Base-by-base conservation (phyloP, 2,888 invertebrate species). In the Peribatodes rhomboidaria region DNA sequence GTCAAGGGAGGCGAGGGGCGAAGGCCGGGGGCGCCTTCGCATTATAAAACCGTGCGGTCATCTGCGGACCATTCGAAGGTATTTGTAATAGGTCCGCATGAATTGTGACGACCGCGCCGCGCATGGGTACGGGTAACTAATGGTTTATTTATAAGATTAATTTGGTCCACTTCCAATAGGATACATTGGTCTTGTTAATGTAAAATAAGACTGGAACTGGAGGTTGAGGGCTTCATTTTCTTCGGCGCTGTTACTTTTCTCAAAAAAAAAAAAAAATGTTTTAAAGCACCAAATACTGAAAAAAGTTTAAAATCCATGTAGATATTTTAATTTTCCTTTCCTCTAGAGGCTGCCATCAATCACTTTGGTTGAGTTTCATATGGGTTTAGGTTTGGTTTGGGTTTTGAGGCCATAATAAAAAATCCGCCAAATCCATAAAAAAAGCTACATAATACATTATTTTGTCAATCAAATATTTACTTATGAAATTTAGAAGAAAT, bases 21-120 rank as follows among this genome's bases (percentile, higher is more conserved):
- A 79, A 80, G 80, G 78, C 56, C 65, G 74, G 77, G 41, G 78
- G 82, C 88, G 89, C 90, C 92, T 90, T 92, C 90, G 87, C 84
- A 93, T 93, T 94, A 93, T 93, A 94, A 93, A 93, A 93, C 90
- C 90, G 92, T 89, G 93, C 89, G 93, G 93, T 93, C 93, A 93
- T 94, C 93, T 93, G 92, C 92, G 90, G 52, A 65, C 65, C 88
- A 86, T 85, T 85, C 87, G 90, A 92, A 92, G 90, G 90, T 88
- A 89, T 92, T 89, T 88, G 89, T 91, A 91, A 92, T 90, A 91
- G 89, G 83, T 81, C 84, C 87, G 84, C 88, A 85, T 87, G 87
- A 87, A 84, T 86, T 86, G 90, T 86, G 90, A 87, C 82, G 80
- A 80, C 80, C 86, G 82, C 46, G 35, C 80, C 86, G 82, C 46